Evolutionary conservation across 2,888 invertebrate species (phyloP).

Genomic region (Nebria salina): DNA sequence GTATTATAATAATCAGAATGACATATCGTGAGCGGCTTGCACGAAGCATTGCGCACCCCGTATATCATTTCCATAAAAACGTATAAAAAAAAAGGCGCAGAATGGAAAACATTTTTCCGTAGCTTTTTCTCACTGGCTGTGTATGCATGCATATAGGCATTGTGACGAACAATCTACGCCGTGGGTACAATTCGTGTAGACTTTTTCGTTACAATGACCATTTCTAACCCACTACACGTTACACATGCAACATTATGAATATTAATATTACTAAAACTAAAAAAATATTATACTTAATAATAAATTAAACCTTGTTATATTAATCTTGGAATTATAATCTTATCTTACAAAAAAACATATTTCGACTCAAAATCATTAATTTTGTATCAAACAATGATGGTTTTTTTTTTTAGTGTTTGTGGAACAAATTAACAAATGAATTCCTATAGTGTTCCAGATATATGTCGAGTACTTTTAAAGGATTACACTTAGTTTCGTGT

Average conservation of each 20-base stretch:
- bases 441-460: slow-evolving; percentile 5
- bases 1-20: slow-evolving; percentile 44
- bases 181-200: slow-evolving; percentile 12
- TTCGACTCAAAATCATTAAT: too few species aligned
- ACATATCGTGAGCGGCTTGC: slow-evolving; percentile 41
- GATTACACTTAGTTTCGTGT: slow-evolving; percentile 12
- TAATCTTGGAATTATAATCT: slow-evolving; percentile 17
- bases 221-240: background rate
- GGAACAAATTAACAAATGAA: slow-evolving; percentile 2
- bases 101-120: slow-evolving; percentile 16
- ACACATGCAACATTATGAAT: slow-evolving; percentile 40
- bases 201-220: slow-evolving; percentile 34
- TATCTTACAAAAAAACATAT: background rate
- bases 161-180: background rate
- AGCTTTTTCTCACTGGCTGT: background rate
- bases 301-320: slow-evolving; percentile 24
- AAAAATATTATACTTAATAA: background rate
- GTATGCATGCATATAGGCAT: background rate
- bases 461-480: slow-evolving; percentile 10
- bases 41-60: slow-evolving; percentile 41
- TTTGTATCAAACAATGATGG: too few species aligned
- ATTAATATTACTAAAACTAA: slow-evolving; percentile 22
- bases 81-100: slow-evolving; percentile 38
- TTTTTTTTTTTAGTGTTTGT: background rate
- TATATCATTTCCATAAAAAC: slow-evolving; percentile 44